These are phyloP conservation scores for Centropus bengalensis DNA, from an alignment of 2,113 vertebrate genomes.

Conservation along the genomic window DNA sequence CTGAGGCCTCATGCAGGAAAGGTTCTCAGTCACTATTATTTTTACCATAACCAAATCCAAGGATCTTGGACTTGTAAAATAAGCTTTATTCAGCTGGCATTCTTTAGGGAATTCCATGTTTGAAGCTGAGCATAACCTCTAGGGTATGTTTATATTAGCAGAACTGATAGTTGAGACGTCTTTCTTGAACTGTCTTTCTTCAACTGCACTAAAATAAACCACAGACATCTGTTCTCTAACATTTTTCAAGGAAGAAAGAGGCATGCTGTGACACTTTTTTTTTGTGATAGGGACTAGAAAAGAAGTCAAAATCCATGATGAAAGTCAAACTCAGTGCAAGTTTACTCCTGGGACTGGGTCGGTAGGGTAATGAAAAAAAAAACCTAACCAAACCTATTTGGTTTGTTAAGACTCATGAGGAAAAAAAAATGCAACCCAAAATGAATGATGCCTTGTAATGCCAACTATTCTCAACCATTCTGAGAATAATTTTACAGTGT, in stretches of 20 bases:
- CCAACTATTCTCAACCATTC: conserved; percentile 47
- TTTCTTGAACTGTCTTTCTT: not conserved
- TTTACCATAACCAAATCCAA: not conserved
- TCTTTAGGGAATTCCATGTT: conserved; percentile 1
- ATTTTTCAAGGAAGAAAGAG: not conserved
- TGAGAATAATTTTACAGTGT: conserved; percentile 29
- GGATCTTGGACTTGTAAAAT: not conserved
- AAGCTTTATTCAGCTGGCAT: not conserved
- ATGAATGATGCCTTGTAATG: conserved; percentile 14
- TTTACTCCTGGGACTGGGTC: not conserved
- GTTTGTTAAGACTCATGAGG: not conserved
- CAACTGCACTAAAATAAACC: not conserved
- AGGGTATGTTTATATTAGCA: not conserved
- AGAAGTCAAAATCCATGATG: not conserved
- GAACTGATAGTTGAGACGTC: not conserved
- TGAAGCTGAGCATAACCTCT: not conserved
- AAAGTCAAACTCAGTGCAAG: not conserved
- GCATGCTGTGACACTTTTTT: not conserved
- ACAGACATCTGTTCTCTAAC: not conserved
- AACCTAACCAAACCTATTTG: not conserved
- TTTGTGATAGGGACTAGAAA: not conserved
- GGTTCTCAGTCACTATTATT: not conserved
- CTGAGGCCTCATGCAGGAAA: not conserved
- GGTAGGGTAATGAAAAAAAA: not conserved
- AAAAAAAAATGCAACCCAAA: not conserved